Base-by-base conservation (phyloP, 2,888 invertebrate genomes). In the Troglohyphantes excavatus region DNA sequence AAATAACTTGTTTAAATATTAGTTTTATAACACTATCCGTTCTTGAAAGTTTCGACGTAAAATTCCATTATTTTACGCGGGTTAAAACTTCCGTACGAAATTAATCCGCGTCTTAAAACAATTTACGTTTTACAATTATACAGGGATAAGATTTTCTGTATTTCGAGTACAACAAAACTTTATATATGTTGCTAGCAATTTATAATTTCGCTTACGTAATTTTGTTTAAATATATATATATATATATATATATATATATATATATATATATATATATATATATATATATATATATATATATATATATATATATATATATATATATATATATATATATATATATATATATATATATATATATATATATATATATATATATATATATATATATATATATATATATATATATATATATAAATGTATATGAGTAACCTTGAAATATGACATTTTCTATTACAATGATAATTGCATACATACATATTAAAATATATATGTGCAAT, bases 181-280 rank as follows among this genome's bases (percentile, higher is more conserved):
- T n/a, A n/a, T n/a, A n/a, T n/a, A n/a, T n/a, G n/a, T n/a, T 46
- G 46, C 17, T 13, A 46, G 46, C 11, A 17, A 17, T 17, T 46
- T 13, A 46, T 46, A 1, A 11, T 13, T 17, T 13, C 46, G 17
- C 46, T 13, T 17, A 46, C 1, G 21, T n/a, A 61, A 19, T 19
- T 61, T 19, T 17, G 13, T 61, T 19, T 17, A 9, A 19, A 61
- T 61, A 61, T 61, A 61, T 61, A 61, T 61, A 61, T 61, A 61
- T 61, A 61, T 61, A 61, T 61, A 61, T 61, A 61, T 61, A 61
- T 61, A 61, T 61, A 61, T 61, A 61, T 61, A 61, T 61, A 61
- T 61, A 61, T 61, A 59, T n/a, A 19, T 33, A 33, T 33, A 33
- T 33, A 33, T 33, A 33, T 33, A 33, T 61, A 61, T 61, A 61